A percentile compares a stretch with the other conserved stretches of the same genome.
phyloP scores from a whole-genome alignment of 2,113 vertebrate species.

The Edolisoma coerulescens region DNA sequence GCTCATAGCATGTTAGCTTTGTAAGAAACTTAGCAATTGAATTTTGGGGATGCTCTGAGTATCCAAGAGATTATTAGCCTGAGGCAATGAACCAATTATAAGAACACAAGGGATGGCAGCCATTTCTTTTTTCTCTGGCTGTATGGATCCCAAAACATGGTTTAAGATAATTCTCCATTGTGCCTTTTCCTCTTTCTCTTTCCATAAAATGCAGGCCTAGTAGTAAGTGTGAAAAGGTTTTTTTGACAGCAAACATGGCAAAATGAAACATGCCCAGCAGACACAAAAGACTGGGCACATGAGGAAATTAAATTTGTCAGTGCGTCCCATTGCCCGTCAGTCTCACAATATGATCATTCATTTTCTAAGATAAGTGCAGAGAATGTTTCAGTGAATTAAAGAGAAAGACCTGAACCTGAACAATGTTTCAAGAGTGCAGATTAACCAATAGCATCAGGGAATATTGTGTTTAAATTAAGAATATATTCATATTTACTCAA shows the following conservation, averaged over 20 bases:
- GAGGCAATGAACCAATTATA: not conserved
- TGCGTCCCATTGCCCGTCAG: not conserved
- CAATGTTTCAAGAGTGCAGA: not conserved
- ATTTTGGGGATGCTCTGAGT: not conserved
- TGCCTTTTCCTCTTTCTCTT: not conserved
- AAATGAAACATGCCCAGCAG: not conserved
- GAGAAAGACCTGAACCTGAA: not conserved
- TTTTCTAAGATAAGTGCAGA: constrained; percentile 1
- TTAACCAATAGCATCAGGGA: not conserved
- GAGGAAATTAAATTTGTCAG: not conserved
- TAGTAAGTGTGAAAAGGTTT: not conserved
- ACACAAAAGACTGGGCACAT: not conserved
- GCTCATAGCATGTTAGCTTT: not conserved
- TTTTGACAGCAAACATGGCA: not conserved
- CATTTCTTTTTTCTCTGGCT: not conserved
- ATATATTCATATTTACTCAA: not conserved
- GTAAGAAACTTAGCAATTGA: not conserved
- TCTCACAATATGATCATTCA: not conserved
- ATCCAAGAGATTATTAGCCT: not conserved
- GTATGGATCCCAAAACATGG: not conserved
- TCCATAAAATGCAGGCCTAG: not conserved
- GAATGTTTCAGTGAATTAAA: not conserved
- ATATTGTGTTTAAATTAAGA: not conserved
- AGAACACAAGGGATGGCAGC: not conserved
- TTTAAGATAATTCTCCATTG: not conserved